These are phyloP conservation scores for Caradrina kadenii DNA, from an alignment of 2,888 invertebrate species.

Conservation along the genomic window DNA sequence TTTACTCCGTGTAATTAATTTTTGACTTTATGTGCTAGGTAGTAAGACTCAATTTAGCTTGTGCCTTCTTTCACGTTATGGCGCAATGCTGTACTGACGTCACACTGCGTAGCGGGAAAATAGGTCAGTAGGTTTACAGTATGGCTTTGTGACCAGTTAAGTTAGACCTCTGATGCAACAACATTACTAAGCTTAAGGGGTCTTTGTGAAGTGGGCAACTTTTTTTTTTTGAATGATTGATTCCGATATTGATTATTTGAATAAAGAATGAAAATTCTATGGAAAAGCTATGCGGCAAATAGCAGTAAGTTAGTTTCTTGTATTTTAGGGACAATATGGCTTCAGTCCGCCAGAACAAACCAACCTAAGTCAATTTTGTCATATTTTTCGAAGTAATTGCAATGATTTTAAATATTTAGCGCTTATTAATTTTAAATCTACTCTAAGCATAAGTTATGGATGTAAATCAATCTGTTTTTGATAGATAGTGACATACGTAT, in stretches of 20 bases:
- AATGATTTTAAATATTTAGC: no score
- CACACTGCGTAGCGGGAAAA: constrained; percentile 81
- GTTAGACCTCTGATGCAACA: constrained; percentile 58
- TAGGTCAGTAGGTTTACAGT: constrained; percentile 79
- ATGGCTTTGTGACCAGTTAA: constrained; percentile 61
- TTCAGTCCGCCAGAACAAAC: no score
- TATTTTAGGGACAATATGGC: no score
- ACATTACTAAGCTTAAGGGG: constrained; percentile 20
- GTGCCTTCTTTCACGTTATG: constrained; percentile 66
- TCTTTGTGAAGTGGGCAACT: constrained; percentile 36
- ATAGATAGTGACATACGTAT: no score
- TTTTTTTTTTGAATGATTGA: constrained; percentile 57
- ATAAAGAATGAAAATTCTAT: constrained; percentile 27
- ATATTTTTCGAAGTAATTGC: no score
- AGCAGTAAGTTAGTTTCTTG: background rate
- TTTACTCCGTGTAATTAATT: constrained; percentile 34
- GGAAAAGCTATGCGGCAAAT: background rate
- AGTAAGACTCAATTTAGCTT: constrained; percentile 68
- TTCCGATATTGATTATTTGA: constrained; percentile 49
- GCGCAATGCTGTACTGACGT: constrained; percentile 84
- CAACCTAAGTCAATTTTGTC: no score
- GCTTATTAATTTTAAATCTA: no score
- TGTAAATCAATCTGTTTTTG: no score
- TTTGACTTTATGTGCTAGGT: constrained; percentile 43
- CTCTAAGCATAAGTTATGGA: no score